Base-by-base conservation (phyloP, 2,888 invertebrate species). In the Drosophila hamatofila region DNA sequence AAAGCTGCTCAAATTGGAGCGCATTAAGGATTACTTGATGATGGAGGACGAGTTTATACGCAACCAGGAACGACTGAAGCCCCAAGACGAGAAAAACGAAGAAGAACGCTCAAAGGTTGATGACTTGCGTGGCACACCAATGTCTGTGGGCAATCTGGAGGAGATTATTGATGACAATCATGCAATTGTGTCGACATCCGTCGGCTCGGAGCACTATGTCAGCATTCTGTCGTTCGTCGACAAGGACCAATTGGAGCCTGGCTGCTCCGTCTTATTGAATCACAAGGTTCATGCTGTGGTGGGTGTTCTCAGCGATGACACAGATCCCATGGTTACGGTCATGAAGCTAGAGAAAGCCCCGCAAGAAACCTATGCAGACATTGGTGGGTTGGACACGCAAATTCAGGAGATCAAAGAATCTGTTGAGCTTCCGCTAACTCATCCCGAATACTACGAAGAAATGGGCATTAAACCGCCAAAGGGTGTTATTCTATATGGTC, bases 261-360 rank as follows among this genome's bases (percentile, higher is more conserved):
- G 99, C 7, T 99, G 99, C 93, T 98, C 99, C 2, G 99, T 99
- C 3, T 94, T 99, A 9, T 94, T 99, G 9, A 99, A 99, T 93
- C 99, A 99, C 93, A 99, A 99, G 95, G 99, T 99, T 2, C 99
- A 99, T 94, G 98, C 99, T 52, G 99, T 99, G n/a, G 99, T 99
- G 35, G 99, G 99, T 61, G 98, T 99, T 0, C 93, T 99, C n/a
- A 97, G 98, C 27, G 99, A 99, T 93, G 99, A 99, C 92, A 99
- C 99, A 14, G 99, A 99, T 93, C 99, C 99, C 6, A 99, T 99
- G 99, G 99, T 99, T 3, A 99, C 99, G 14, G 99, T 99, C 2
- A 99, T 99, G 99, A 99, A 99, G 93, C 93, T 99, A 51, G 99
- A 99, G 92, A 99, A 99, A 91, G 99, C 99, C 11, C 99, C 99